These are phyloP conservation scores for Apus apus DNA, from an alignment of 2,113 vertebrate genomes.

Conservation along the genomic window DNA sequence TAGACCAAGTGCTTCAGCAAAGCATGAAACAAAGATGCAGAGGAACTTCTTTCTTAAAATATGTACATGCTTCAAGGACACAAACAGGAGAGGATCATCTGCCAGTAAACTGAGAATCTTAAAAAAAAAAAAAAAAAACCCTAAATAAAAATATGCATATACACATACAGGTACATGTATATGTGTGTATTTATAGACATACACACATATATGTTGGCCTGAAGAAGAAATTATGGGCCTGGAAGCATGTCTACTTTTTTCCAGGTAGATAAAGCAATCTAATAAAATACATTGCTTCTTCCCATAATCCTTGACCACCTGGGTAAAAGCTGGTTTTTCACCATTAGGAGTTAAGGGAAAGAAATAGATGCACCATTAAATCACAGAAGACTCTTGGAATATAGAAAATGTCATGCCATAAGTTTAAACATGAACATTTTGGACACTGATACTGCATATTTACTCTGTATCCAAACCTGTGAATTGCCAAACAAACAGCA, in stretches of 20 bases:
- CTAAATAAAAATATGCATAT: neutral
- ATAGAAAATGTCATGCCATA: neutral
- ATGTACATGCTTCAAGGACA: neutral
- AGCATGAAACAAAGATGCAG: neutral
- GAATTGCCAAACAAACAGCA: neutral
- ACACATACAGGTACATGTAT: neutral
- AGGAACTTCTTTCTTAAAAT: neutral
- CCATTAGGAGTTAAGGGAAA: neutral
- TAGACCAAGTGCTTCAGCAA: neutral
- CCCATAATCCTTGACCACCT: neutral
- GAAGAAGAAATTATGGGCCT: neutral
- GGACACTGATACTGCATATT: neutral
- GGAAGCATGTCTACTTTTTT: neutral
- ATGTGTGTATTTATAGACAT: no score
- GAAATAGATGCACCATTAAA: neutral
- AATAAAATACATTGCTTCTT: neutral
- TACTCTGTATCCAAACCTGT: neutral
- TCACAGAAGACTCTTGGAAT: neutral
- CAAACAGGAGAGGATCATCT: neutral
- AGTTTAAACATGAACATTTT: neutral
- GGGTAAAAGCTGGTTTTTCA: neutral
- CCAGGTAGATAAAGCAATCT: fast-evolving
- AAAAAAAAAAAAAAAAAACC: neutral
- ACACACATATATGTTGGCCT: neutral
- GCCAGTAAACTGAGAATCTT: neutral